Evolutionary conservation across 1,140 invertebrate species (phyloP).

Genomic region (Stegodyphus dumicola): DNA sequence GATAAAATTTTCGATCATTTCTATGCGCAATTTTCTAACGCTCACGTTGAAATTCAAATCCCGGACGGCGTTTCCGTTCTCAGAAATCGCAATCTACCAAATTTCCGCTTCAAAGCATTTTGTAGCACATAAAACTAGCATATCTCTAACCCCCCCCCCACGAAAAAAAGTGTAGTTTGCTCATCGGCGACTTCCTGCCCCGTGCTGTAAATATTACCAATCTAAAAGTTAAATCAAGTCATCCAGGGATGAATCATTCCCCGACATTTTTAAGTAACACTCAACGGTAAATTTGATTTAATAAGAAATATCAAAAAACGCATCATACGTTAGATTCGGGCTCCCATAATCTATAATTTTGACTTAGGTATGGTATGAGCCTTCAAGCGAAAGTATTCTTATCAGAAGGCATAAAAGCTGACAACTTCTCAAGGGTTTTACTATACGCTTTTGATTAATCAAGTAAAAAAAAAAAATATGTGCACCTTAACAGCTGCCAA

Average conservation of each 20-base stretch:
- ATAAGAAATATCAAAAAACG: background rate
- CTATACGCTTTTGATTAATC: too few species aligned
- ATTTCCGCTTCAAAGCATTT: conserved; percentile 58
- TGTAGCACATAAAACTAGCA: conserved; percentile 58
- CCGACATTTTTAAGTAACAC: background rate
- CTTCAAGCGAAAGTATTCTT: too few species aligned
- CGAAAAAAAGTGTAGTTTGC: background rate
- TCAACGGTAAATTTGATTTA: background rate
- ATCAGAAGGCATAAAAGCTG: too few species aligned
- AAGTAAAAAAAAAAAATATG: too few species aligned
- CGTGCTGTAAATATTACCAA: conserved; percentile 16
- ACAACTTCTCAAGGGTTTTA: too few species aligned
- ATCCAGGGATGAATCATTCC: conserved; percentile 10
- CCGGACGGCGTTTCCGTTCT: conserved; percentile 36
- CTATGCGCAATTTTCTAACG: conserved; percentile 58
- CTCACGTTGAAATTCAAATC: conserved; percentile 58
- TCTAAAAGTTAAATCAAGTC: conserved; percentile 56
- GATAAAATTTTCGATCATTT: conserved; percentile 60
- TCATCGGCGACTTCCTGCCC: background rate
- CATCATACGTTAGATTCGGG: too few species aligned
- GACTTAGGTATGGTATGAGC: too few species aligned
- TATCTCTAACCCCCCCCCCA: background rate
- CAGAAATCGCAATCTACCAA: conserved; percentile 55
- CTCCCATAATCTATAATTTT: too few species aligned
- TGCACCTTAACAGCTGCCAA: too few species aligned